Conservation (phyloP, 2,113 vertebrate species). For the Prionailurus bengalensis region DNA sequence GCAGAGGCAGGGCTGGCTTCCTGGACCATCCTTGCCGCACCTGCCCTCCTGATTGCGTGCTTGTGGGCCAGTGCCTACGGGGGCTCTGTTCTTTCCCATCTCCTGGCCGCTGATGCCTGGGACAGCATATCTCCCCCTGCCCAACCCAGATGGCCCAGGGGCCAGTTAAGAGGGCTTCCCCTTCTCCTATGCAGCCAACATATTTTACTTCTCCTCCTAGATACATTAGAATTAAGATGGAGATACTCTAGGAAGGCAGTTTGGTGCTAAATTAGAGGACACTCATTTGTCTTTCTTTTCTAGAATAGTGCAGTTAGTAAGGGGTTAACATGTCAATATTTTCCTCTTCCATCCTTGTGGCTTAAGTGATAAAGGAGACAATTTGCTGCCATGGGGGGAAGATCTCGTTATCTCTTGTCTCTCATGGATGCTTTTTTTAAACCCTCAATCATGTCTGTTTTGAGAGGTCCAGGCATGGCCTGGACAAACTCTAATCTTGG, state of each 20-base stretch:
- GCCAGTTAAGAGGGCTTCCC: neutral
- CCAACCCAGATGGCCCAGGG: neutral
- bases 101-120: neutral
- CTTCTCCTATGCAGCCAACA: neutral
- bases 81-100: neutral
- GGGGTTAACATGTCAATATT: neutral
- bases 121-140: neutral
- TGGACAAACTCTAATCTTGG: neutral
- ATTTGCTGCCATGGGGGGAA: neutral
- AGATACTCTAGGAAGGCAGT: neutral
- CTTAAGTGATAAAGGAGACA: neutral
- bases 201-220: neutral
- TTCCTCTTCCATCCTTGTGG: neutral
- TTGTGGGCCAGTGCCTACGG: fast-evolving
- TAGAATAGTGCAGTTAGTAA: neutral
- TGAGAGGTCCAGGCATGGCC: neutral
- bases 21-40: neutral
- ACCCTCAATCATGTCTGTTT: neutral
- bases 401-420: neutral
- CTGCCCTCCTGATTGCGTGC: conserved; percentile 14
- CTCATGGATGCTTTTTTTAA: neutral
- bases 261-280: conserved; percentile 5
- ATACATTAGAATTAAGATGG: neutral
- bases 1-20: conserved; percentile 64
- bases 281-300: neutral